phyloP scores from a whole-genome alignment of 2,888 invertebrate species.

The Hypolimnas misippus region DNA sequence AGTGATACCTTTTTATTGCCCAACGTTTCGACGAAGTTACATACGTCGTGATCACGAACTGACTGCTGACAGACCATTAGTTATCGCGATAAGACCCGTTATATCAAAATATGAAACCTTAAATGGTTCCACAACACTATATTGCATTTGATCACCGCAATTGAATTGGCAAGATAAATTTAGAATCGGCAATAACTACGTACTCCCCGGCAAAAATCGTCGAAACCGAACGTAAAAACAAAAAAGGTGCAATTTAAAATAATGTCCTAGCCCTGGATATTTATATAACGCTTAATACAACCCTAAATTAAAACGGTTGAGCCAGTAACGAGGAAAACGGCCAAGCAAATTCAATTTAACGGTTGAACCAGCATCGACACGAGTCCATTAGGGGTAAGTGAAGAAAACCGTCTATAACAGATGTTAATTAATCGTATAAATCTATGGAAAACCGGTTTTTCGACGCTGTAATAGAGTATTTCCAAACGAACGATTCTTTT shows the following conservation, averaged over 20 bases:
- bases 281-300: constrained; percentile 20
- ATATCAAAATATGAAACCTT: too few species aligned
- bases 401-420: constrained; percentile 77
- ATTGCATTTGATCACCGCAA: too few species aligned
- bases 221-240: not conserved
- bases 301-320: constrained; percentile 45
- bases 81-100: too few species aligned
- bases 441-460: constrained; percentile 36
- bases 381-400: constrained; percentile 67
- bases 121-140: too few species aligned
- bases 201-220: too few species aligned
- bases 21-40: too few species aligned
- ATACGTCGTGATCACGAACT: too few species aligned
- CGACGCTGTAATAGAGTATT: not conserved
- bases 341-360: constrained; percentile 72
- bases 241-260: constrained; percentile 2
- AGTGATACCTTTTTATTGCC: too few species aligned
- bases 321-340: constrained; percentile 49
- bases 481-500: not conserved
- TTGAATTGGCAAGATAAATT: too few species aligned
- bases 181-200: too few species aligned
- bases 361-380: constrained; percentile 59
- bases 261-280: not conserved
- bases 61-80: too few species aligned
- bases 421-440: constrained; percentile 78